phyloP scores from a whole-genome alignment of 2,888 invertebrate genomes.

The Heliothis peltigera region DNA sequence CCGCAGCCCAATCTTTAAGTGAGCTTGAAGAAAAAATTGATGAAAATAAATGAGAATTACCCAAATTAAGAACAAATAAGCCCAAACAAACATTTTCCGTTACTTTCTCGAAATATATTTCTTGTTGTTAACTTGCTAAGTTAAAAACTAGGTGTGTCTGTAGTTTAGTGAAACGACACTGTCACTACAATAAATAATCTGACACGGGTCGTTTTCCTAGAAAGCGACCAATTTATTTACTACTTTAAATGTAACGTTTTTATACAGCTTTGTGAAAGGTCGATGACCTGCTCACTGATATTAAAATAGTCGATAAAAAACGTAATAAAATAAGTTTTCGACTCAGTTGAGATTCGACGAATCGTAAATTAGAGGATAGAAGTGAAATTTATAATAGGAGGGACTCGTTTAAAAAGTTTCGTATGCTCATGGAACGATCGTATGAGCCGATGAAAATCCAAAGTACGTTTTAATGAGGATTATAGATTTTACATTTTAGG shows the following conservation, averaged over 20 bases:
- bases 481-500: slow-evolving; percentile 17
- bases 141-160: slow-evolving; percentile 11
- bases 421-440: slow-evolving; percentile 5
- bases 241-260: slow-evolving; percentile 26
- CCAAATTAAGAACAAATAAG: neutral
- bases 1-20: neutral
- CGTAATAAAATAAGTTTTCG: slow-evolving; percentile 24
- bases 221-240: slow-evolving; percentile 36
- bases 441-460: slow-evolving; percentile 4
- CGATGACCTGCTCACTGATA: slow-evolving; percentile 4
- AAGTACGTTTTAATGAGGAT: slow-evolving; percentile 23
- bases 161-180: slow-evolving; percentile 12
- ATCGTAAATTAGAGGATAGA: slow-evolving; percentile 36
- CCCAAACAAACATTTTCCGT: slow-evolving; percentile 1
- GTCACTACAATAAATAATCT: slow-evolving; percentile 31
- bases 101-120: slow-evolving; percentile 6
- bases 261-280: slow-evolving; percentile 10
- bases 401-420: slow-evolving; percentile 43
- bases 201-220: slow-evolving; percentile 41
- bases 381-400: slow-evolving; percentile 53
- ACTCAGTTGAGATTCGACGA: slow-evolving; percentile 42
- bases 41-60: too few species aligned
- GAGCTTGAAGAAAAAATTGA: too few species aligned
- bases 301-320: slow-evolving; percentile 15
- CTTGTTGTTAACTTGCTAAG: slow-evolving; percentile 6